Evolutionary conservation across 2,113 vertebrate species (phyloP).

Genomic region (Typhlomys cinereus): DNA sequence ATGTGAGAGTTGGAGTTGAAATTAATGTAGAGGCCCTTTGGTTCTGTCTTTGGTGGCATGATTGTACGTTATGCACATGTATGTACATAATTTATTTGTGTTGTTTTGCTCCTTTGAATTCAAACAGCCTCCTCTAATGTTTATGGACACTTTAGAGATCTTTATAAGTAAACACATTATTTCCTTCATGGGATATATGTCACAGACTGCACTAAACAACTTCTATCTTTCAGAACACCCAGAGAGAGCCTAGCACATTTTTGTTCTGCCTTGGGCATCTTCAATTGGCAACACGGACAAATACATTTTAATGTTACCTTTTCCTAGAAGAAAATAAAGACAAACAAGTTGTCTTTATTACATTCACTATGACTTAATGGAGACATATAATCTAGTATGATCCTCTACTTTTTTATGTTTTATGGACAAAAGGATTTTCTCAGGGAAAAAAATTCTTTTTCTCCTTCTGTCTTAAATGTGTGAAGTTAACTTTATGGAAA

Average conservation of each 20-base stretch:
- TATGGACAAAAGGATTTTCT: background rate
- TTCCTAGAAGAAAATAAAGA: background rate
- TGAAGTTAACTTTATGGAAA: background rate
- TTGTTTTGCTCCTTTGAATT: background rate
- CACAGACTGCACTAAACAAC: background rate
- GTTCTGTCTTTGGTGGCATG: background rate
- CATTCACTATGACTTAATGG: background rate
- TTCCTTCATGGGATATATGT: background rate
- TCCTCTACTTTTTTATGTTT: background rate
- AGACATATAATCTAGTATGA: background rate
- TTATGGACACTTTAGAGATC: background rate
- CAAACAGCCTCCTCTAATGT: background rate
- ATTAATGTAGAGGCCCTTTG: background rate
- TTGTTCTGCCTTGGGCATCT: background rate
- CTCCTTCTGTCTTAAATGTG: background rate
- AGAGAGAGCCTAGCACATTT: rapidly evolving
- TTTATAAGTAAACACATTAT: background rate
- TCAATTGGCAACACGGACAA: constrained; percentile 36
- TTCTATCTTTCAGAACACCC: background rate
- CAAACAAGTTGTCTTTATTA: background rate
- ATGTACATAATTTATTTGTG: background rate
- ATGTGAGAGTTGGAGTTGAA: background rate
- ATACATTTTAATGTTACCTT: background rate
- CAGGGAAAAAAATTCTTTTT: constrained; percentile 25
- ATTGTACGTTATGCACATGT: background rate